Evolutionary conservation across 1,140 invertebrate genomes (phyloP).

Genomic region (Idris sp.): DNA sequence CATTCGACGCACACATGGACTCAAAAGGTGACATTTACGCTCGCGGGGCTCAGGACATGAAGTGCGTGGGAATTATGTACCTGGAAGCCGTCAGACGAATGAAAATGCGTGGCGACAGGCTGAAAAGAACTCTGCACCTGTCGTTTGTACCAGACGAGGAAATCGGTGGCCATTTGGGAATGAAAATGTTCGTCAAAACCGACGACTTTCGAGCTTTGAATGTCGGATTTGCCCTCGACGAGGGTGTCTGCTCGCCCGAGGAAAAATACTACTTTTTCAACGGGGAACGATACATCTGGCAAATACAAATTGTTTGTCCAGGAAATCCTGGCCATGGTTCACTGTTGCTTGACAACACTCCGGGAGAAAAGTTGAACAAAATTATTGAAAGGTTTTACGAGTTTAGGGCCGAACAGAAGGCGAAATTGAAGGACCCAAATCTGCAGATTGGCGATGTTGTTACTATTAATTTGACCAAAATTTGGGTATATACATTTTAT

Average conservation of each 20-base stretch:
- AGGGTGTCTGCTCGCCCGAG: constrained; percentile 81
- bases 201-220: constrained; percentile 88
- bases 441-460: constrained; percentile 85
- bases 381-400: constrained; percentile 89
- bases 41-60: constrained; percentile 91
- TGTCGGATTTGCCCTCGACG: constrained; percentile 94
- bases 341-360: constrained; percentile 87
- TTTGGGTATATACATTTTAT: no score
- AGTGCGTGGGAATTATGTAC: constrained; percentile 89
- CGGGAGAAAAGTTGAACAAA: constrained; percentile 89
- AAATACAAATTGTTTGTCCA: constrained; percentile 83
- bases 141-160: constrained; percentile 90
- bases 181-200: constrained; percentile 88
- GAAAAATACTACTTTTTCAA: constrained; percentile 84
- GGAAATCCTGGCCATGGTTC: constrained; percentile 95
- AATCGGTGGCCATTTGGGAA: constrained; percentile 89
- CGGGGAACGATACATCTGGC: constrained; percentile 86
- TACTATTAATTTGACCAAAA: constrained; percentile 90
- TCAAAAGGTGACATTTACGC: constrained; percentile 89
- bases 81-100: constrained; percentile 87
- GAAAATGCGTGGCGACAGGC: constrained; percentile 79
- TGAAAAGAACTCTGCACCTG: constrained; percentile 79
- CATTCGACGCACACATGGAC: constrained; percentile 87
- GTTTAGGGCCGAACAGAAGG: constrained; percentile 83
- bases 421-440: constrained; percentile 80